These are phyloP conservation scores for Reinhardtius hippoglossoides DNA, from an alignment of 2,113 vertebrate species.

Conservation along the genomic window DNA sequence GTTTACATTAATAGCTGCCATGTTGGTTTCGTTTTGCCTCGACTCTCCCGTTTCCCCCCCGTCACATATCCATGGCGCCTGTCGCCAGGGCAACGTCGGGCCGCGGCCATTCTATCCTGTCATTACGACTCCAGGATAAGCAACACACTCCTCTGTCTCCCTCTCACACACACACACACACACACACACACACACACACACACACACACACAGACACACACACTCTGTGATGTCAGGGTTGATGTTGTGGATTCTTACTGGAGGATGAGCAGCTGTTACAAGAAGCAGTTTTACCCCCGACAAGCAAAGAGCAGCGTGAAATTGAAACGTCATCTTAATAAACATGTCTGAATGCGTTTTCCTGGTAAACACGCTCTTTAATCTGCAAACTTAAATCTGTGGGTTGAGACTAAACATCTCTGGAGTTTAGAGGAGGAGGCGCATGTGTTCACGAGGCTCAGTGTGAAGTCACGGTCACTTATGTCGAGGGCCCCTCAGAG, in stretches of 20 bases:
- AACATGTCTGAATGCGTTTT: too few relatives aligned
- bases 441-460: too few relatives aligned
- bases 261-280: neutral
- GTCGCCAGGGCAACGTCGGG: constrained; percentile 80
- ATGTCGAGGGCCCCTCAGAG: too few relatives aligned
- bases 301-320: neutral
- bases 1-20: neutral
- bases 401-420: constrained; percentile 26
- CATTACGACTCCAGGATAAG: constrained; percentile 79
- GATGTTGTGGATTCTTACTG: constrained; percentile 21
- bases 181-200: neutral
- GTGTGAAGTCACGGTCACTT: too few relatives aligned
- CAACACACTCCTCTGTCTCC: constrained; percentile 18
- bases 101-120: constrained; percentile 82
- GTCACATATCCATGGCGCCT: constrained; percentile 80
- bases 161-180: neutral
- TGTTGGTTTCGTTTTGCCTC: neutral
- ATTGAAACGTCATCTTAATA: neutral
- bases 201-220: neutral
- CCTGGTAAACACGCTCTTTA: neutral
- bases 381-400: neutral
- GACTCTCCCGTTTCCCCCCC: constrained; percentile 60
- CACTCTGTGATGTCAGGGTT: constrained; percentile 25
- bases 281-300: neutral
- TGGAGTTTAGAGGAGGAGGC: constrained; percentile 14